Conservation (phyloP, 2,797 vertebrate genomes). For the Linurgus olivaceus region DNA sequence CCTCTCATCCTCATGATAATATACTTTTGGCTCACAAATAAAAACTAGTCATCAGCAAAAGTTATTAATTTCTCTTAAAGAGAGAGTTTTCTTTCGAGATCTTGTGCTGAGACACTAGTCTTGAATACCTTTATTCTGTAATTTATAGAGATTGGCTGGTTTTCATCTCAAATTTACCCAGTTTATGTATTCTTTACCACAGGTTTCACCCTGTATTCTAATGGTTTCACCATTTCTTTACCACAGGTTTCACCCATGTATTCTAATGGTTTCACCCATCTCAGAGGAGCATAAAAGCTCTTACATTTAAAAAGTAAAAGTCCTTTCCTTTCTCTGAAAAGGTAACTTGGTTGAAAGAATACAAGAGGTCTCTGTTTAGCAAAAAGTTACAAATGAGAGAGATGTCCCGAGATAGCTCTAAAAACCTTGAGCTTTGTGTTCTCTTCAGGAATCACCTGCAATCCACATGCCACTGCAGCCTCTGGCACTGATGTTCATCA, state of each 20-base stretch:
- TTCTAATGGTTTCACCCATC: constrained; percentile 1
- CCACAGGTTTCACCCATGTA: no score
- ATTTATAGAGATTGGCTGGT: not conserved
- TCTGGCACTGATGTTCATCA: not conserved
- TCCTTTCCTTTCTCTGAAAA: not conserved
- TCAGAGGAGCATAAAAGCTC: not conserved
- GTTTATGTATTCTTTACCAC: not conserved
- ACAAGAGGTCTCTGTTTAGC: not conserved
- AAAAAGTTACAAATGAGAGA: constrained; percentile 3
- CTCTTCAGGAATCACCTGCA: not conserved
- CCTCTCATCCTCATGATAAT: constrained; percentile 11
- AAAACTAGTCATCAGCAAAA: constrained; percentile 35
- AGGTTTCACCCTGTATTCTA: no score
- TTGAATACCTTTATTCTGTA: constrained; percentile 38
- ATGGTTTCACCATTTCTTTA: not conserved
- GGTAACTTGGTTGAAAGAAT: not conserved
- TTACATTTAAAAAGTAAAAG: not conserved
- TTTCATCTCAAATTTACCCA: constrained; percentile 18
- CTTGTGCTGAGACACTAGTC: constrained; percentile 16
- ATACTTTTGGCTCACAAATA: constrained; percentile 54
- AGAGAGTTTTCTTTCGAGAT: constrained; percentile 2
- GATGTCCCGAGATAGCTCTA: not conserved
- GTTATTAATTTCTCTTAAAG: constrained; percentile 51
- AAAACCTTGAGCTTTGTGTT: not conserved
- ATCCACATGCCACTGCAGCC: not conserved